Percentiles rank a stretch among this genome's conserved stretches.
These are phyloP conservation scores for Cheilosia impressa DNA, from an alignment of 2,888 invertebrate genomes.

Conservation along the genomic window DNA sequence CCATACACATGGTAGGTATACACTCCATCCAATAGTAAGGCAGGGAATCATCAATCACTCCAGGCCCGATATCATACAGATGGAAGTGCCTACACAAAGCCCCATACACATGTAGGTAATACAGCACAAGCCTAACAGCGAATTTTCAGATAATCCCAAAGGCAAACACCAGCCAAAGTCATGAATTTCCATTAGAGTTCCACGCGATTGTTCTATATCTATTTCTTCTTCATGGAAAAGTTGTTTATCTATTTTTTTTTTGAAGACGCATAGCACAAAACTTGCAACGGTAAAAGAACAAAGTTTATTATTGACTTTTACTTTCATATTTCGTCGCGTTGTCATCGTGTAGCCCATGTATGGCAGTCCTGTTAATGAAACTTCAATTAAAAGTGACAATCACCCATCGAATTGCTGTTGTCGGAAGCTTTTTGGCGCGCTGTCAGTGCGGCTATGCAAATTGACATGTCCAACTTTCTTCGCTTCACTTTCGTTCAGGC, in stretches of 20 bases:
- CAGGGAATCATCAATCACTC: conserved; percentile 63
- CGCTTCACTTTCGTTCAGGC: conserved; percentile 62
- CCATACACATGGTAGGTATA: conserved; percentile 37
- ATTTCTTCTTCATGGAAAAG: conserved; percentile 12
- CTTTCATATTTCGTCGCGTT: conserved; percentile 6
- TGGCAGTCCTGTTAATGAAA: conserved; percentile 60
- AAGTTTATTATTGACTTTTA: conserved; percentile 47
- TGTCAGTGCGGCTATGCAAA: conserved; percentile 39
- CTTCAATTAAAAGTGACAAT: conserved; percentile 65
- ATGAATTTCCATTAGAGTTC: not conserved
- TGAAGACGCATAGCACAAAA: not conserved
- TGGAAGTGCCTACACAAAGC: conserved; percentile 23
- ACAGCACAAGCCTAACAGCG: conserved; percentile 8
- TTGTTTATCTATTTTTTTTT: not conserved
- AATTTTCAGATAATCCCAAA: conserved; percentile 13
- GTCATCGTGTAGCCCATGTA: conserved; percentile 6
- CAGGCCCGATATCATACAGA: conserved; percentile 11
- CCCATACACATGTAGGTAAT: conserved; percentile 12
- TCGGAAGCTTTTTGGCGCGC: not conserved
- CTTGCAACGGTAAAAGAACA: conserved; percentile 7
- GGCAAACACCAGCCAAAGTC: not conserved
- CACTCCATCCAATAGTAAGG: conserved; percentile 34
- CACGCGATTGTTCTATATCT: not conserved
- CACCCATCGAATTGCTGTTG: conserved; percentile 14
- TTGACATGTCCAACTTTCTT: conserved; percentile 59